Percentiles rank a stretch among this genome's conserved stretches.
These are phyloP conservation scores for Amia ocellicauda DNA, from an alignment of 2,113 vertebrate species.

Conservation along the genomic window DNA sequence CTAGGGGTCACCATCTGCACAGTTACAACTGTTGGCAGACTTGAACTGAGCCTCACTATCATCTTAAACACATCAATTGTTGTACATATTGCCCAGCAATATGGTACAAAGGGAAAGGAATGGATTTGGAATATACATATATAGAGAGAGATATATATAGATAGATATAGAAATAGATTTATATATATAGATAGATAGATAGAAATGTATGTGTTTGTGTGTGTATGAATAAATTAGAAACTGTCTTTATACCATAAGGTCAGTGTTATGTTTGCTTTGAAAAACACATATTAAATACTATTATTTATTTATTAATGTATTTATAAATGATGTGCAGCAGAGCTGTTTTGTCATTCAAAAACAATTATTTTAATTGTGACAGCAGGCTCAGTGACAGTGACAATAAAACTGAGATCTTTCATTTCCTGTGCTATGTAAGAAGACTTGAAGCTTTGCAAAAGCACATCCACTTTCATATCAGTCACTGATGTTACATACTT, in stretches of 20 bases:
- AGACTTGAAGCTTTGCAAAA: no score
- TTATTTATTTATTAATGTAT: background rate
- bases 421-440: background rate
- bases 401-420: background rate
- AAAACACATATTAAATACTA: no score
- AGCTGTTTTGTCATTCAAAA: background rate
- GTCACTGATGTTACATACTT: background rate
- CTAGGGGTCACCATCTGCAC: slow-evolving; percentile 87
- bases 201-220: background rate
- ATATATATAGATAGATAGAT: background rate
- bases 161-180: background rate
- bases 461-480: background rate
- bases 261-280: no score
- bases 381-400: slow-evolving; percentile 1
- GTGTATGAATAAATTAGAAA: background rate
- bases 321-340: background rate
- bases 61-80: slow-evolving; percentile 64
- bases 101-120: slow-evolving; percentile 34
- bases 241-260: background rate
- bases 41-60: slow-evolving; percentile 66
- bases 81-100: slow-evolving; percentile 55
- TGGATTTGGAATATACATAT: slow-evolving; percentile 2
- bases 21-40: slow-evolving; percentile 75
- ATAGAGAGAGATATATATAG: slow-evolving; percentile 16
- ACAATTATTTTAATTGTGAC: slow-evolving; percentile 1